Conservation (phyloP, 2,888 invertebrate species). For the Sussaba pulchella region DNA sequence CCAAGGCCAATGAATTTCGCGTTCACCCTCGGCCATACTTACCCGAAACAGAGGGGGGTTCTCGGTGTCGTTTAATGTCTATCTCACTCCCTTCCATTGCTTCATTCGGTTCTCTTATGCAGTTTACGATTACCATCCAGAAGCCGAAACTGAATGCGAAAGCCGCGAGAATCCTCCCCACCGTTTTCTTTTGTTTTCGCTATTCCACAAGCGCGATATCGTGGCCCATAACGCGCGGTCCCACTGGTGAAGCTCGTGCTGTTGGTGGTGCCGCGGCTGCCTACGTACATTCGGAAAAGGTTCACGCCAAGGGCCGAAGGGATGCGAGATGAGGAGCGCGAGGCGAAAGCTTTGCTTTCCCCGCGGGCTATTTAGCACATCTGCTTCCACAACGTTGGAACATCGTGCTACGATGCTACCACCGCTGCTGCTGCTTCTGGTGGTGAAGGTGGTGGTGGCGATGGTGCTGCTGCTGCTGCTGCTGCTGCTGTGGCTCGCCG, state of each 20-base stretch:
- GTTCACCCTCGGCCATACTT: constrained; percentile 26
- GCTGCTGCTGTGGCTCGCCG: constrained; percentile 47
- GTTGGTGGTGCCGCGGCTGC: constrained; percentile 23
- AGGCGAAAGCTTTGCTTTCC: constrained; percentile 75
- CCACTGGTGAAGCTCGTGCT: background rate
- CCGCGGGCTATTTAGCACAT: constrained; percentile 82
- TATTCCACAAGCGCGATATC: constrained; percentile 48
- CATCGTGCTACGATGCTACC: constrained; percentile 45
- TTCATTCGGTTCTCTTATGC: constrained; percentile 31
- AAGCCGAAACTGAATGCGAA: too few relatives aligned
- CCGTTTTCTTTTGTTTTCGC: constrained; percentile 25
- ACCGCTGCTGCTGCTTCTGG: constrained; percentile 32
- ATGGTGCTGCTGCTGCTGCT: constrained; percentile 24
- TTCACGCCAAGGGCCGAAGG: constrained; percentile 41
- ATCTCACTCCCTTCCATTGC: constrained; percentile 10
- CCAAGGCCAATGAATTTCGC: constrained; percentile 59
- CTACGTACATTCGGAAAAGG: constrained; percentile 22
- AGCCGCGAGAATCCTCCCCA: constrained; percentile 17
- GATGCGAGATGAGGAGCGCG: constrained; percentile 54
- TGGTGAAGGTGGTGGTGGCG: constrained; percentile 34
- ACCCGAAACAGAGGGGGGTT: constrained; percentile 3
- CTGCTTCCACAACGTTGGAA: constrained; percentile 76
- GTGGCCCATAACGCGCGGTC: constrained; percentile 37
- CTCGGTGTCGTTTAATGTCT: constrained; percentile 5
- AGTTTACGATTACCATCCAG: constrained; percentile 6